Percentiles rank a stretch among this genome's conserved stretches.
phyloP scores from a whole-genome alignment of 2,113 vertebrate genomes.

The Probosciger aterrimus region DNA sequence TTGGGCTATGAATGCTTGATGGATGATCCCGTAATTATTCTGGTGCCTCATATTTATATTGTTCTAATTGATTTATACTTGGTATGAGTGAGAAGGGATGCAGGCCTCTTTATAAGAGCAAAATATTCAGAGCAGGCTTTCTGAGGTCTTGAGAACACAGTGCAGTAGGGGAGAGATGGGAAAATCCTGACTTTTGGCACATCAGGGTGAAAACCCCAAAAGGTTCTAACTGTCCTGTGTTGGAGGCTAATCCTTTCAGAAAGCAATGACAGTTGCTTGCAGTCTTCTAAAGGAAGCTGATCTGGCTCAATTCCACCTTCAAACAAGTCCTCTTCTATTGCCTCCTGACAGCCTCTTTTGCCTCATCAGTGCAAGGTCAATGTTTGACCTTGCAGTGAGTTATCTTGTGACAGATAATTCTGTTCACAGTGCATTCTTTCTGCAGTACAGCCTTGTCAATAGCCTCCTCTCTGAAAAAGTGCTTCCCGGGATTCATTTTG shows the following conservation, averaged over 20 bases:
- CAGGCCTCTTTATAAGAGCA: neutral
- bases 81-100: neutral
- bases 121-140: neutral
- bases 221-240: neutral
- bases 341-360: constrained; percentile 32
- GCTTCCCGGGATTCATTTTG: constrained; percentile 21
- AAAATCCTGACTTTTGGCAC: neutral
- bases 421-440: constrained; percentile 19
- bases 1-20: neutral
- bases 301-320: constrained; percentile 32
- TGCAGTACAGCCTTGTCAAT: constrained; percentile 13
- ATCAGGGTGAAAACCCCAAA: neutral
- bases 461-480: constrained; percentile 24
- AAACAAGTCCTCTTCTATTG: constrained; percentile 28
- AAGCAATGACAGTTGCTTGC: neutral
- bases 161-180: neutral
- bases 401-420: constrained; percentile 42
- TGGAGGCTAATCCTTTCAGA: constrained; percentile 6
- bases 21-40: neutral
- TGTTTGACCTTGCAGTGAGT: constrained; percentile 33
- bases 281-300: constrained; percentile 43
- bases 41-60: neutral
- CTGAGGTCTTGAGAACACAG: neutral
- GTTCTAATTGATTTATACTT: neutral
- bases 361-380: constrained; percentile 29